Percentiles rank a stretch among this genome's conserved stretches.
Conservation (phyloP, 1,140 invertebrate genomes). For the Drosophila azteca region DNA sequence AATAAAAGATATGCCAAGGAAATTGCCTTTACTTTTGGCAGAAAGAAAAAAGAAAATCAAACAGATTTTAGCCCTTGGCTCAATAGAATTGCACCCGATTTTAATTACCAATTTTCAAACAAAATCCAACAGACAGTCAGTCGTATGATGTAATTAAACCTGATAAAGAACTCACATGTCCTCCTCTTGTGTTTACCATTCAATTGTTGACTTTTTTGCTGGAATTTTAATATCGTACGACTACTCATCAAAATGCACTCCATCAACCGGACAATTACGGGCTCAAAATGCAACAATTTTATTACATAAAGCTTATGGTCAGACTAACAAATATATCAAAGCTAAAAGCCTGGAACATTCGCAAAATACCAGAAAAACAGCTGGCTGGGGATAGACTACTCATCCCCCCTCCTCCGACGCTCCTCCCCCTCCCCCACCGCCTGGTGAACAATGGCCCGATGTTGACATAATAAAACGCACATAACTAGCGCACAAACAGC, state of each 20-base stretch:
- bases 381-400: conserved; percentile 29
- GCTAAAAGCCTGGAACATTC: conserved; percentile 63
- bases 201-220: neutral
- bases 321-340: conserved; percentile 77
- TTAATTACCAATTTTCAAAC: too few species aligned
- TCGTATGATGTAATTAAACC: too few species aligned
- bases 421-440: conserved; percentile 14
- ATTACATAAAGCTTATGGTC: conserved; percentile 70
- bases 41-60: too few species aligned
- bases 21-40: conserved; percentile 14
- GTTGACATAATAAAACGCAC: conserved; percentile 80
- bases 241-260: conserved; percentile 40
- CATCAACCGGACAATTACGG: conserved; percentile 54
- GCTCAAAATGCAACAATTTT: conserved; percentile 64
- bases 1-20: conserved; percentile 32
- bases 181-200: neutral
- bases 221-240: conserved; percentile 15
- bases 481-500: conserved; percentile 69
- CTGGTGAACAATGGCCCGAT: conserved; percentile 71
- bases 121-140: too few species aligned
- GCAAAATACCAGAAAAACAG: conserved; percentile 48
- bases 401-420: conserved; percentile 22
- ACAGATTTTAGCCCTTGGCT: too few species aligned
- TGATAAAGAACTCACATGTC: neutral
- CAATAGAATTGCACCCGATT: too few species aligned